Percentiles rank a stretch among this genome's conserved stretches.
These are phyloP conservation scores for Chlamydotis undulata DNA, from an alignment of 2,113 vertebrate genomes.

Conservation along the genomic window DNA sequence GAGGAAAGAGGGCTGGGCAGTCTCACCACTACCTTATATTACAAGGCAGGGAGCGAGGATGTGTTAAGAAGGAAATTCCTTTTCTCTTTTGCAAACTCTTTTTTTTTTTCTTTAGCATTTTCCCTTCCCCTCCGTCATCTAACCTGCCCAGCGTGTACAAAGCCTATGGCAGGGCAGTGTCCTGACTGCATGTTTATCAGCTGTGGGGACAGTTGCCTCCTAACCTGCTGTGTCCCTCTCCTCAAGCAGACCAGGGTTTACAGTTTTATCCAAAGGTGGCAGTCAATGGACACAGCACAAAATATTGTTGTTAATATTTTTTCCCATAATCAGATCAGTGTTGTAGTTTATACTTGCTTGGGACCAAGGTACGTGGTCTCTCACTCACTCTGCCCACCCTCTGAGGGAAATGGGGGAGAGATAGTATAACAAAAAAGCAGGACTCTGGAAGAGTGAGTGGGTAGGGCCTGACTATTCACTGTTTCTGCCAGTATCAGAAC, in stretches of 20 bases:
- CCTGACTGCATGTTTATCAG: fast-evolving
- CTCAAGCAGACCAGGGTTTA: neutral
- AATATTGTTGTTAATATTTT: neutral
- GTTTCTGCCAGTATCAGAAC: neutral
- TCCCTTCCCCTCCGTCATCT: neutral
- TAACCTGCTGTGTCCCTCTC: neutral
- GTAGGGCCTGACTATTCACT: neutral
- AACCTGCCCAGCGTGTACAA: neutral
- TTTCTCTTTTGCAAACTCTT: neutral
- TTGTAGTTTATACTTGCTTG: too few species aligned
- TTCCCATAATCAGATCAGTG: neutral
- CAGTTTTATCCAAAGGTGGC: neutral
- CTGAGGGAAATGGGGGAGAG: too few species aligned
- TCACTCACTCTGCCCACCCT: too few species aligned
- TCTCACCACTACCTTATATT: fast-evolving
- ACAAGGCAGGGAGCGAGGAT: neutral
- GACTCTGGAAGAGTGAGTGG: neutral
- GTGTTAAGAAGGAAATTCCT: neutral
- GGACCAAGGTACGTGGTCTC: too few species aligned
- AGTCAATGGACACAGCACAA: neutral
- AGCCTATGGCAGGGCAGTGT: neutral
- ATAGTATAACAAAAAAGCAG: neutral
- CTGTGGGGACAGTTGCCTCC: neutral
- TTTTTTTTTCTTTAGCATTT: neutral
- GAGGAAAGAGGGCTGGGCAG: neutral